phyloP scores from a whole-genome alignment of 2,113 vertebrate genomes.

The Lycaon pictus region DNA sequence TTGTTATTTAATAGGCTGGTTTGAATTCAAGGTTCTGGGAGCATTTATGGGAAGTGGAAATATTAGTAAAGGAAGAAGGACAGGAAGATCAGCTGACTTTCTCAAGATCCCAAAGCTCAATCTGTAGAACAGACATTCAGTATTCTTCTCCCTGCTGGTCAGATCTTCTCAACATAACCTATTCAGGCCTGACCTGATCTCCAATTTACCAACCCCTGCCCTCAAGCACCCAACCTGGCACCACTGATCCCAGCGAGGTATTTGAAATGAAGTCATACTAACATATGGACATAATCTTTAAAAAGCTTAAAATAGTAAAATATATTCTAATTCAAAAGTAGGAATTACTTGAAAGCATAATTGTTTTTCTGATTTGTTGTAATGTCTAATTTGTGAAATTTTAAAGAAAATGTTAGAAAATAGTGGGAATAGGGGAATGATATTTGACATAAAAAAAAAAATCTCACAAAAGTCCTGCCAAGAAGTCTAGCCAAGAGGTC shows the following conservation, averaged over 20 bases:
- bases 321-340: background rate
- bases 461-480: background rate
- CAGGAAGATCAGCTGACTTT: fast-evolving
- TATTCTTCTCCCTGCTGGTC: background rate
- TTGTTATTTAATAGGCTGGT: background rate
- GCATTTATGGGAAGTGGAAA: background rate
- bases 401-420: conserved; percentile 12
- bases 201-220: background rate
- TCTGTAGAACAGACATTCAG: background rate
- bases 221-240: background rate
- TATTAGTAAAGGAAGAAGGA: background rate
- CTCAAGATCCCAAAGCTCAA: background rate
- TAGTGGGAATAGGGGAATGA: fast-evolving
- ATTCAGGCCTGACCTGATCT: background rate
- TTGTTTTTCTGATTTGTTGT: background rate
- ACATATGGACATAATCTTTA: background rate
- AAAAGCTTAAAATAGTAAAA: conserved; percentile 23
- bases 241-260: background rate
- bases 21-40: background rate
- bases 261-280: conserved; percentile 39
- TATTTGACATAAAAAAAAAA: background rate
- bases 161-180: background rate
- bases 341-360: background rate
- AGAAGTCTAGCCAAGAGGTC: background rate
- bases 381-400: background rate